These are phyloP conservation scores for Gnathonemus longibarbis DNA, from an alignment of 2,113 vertebrate species.

Conservation along the genomic window DNA sequence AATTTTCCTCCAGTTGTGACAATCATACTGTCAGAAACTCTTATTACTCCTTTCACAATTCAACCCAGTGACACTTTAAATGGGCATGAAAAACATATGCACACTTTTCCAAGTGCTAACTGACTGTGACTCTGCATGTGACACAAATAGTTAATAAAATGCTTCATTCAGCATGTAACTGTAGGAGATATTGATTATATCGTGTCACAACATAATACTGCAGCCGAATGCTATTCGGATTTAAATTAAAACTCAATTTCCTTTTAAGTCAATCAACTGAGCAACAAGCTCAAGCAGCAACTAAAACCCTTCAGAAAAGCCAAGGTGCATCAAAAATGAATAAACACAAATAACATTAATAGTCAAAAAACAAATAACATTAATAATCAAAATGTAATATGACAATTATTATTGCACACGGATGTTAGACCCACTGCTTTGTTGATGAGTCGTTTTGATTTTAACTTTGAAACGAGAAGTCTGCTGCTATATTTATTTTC, in stretches of 20 bases:
- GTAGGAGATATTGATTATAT: not conserved
- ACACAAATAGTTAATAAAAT: not conserved
- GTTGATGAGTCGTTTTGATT: not conserved
- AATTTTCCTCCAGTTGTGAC: not conserved
- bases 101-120: not conserved
- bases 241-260: not conserved
- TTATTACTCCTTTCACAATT: not conserved
- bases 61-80: not conserved
- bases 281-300: not conserved
- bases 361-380: not conserved
- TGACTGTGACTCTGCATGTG: not conserved
- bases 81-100: not conserved
- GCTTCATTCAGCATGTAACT: not conserved
- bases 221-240: not conserved
- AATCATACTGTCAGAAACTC: not conserved
- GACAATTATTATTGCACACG: not conserved
- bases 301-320: not conserved
- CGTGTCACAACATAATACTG: not conserved
- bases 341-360: no score
- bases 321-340: not conserved
- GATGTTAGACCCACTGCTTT: not conserved
- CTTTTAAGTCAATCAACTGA: not conserved
- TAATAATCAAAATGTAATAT: not conserved
- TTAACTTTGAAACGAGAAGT: not conserved
- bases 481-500: not conserved